phyloP scores from a whole-genome alignment of 2,888 invertebrate species.

The Diplolepis rosae region DNA sequence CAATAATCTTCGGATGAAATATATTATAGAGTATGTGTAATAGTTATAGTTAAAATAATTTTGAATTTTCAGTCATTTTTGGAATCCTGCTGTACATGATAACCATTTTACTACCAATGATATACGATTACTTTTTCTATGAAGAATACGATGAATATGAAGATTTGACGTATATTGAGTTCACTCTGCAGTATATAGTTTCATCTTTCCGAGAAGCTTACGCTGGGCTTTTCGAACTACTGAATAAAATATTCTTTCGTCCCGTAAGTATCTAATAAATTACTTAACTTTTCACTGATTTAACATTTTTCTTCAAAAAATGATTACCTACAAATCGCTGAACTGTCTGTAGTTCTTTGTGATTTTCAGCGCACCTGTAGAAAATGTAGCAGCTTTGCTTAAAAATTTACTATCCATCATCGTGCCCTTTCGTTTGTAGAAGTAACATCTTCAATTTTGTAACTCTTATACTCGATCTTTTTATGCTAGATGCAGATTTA shows the following conservation, averaged over 20 bases:
- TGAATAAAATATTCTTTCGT: constrained; percentile 58
- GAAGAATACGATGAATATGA: constrained; percentile 61
- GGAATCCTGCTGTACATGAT: constrained; percentile 59
- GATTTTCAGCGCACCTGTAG: constrained; percentile 28
- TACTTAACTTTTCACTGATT: background rate
- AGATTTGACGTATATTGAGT: constrained; percentile 59
- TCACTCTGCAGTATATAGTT: constrained; percentile 58
- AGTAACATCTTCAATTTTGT: constrained; percentile 2
- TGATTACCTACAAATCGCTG: background rate
- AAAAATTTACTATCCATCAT: constrained; percentile 17
- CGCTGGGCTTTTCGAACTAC: constrained; percentile 55
- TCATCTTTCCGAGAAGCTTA: constrained; percentile 66
- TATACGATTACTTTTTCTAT: constrained; percentile 62
- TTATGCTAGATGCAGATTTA: constrained; percentile 26
- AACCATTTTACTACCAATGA: constrained; percentile 60
- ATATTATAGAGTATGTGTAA: no score
- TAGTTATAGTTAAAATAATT: background rate
- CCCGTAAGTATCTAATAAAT: constrained; percentile 58
- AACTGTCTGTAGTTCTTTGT: constrained; percentile 29
- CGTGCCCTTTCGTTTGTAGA: constrained; percentile 6
- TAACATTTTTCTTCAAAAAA: background rate
- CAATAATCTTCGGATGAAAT: no score
- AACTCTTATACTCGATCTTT: constrained; percentile 21
- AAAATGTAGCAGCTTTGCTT: constrained; percentile 25
- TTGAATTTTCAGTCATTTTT: constrained; percentile 57